Percentiles rank a stretch among this genome's conserved stretches.
phyloP scores from a whole-genome alignment of 2,113 vertebrate species.

The Onychostruthus taczanowskii region DNA sequence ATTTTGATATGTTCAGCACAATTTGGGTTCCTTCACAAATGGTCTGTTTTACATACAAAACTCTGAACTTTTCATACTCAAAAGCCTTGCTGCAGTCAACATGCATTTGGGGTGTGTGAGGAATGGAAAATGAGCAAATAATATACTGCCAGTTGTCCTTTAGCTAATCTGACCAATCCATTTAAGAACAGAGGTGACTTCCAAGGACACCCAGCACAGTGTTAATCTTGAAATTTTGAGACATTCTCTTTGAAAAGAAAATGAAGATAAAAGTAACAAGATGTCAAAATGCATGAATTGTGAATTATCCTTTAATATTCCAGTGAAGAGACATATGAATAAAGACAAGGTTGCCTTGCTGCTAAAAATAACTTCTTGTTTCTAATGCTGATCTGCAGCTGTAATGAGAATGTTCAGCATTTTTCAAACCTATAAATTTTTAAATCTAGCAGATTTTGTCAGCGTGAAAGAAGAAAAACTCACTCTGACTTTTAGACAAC shows the following conservation, averaged over 20 bases:
- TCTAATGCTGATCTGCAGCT: slow-evolving; percentile 16
- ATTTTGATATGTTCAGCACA: background rate
- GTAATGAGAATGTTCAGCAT: background rate
- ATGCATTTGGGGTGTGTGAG: background rate
- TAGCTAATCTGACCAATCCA: background rate
- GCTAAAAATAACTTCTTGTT: slow-evolving; percentile 41
- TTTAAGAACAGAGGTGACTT: background rate
- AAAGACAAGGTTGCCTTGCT: background rate
- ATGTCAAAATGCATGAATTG: slow-evolving; percentile 1
- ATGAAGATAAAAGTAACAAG: slow-evolving; percentile 16
- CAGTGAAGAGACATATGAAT: background rate
- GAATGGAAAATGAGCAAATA: background rate
- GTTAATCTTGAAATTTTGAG: background rate
- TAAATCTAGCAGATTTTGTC: background rate
- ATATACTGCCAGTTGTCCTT: background rate
- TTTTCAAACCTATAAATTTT: background rate
- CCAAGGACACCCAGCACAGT: background rate
- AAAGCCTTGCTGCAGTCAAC: background rate
- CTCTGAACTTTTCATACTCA: background rate
- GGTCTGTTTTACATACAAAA: background rate
- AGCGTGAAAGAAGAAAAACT: background rate
- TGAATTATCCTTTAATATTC: slow-evolving; percentile 41
- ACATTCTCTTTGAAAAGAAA: slow-evolving; percentile 10
- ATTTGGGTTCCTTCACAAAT: background rate
- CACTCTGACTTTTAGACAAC: background rate